phyloP scores from a whole-genome alignment of 1,140 invertebrate genomes.

The Drosophila yakuba region DNA sequence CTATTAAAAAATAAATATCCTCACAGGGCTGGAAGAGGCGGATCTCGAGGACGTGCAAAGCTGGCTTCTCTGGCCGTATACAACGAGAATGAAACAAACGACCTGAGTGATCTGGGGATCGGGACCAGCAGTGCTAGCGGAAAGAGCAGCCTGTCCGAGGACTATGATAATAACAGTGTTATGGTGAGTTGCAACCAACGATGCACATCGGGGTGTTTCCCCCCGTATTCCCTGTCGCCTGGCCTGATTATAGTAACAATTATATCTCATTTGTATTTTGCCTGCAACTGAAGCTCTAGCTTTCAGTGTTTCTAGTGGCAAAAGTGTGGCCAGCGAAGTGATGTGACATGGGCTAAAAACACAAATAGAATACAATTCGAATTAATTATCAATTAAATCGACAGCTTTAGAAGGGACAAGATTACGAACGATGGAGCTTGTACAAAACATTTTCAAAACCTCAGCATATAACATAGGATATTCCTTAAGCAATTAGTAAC shows the following conservation, averaged over 20 bases:
- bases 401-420: too few relatives aligned
- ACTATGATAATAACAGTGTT: constrained; percentile 89
- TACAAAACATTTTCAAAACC: too few relatives aligned
- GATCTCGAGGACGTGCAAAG: constrained; percentile 81
- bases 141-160: constrained; percentile 90
- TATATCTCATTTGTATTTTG: constrained; percentile 59
- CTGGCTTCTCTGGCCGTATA: constrained; percentile 88
- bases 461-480: too few relatives aligned
- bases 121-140: constrained; percentile 91
- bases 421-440: too few relatives aligned
- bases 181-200: constrained; percentile 86
- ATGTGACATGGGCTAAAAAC: constrained; percentile 68
- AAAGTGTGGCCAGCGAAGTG: constrained; percentile 61
- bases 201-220: too few relatives aligned
- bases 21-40: constrained; percentile 86
- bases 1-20: background rate
- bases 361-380: constrained; percentile 55
- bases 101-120: constrained; percentile 92
- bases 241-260: constrained; percentile 64
- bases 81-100: constrained; percentile 91
- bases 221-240: too few relatives aligned
- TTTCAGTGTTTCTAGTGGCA: constrained; percentile 35
- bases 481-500: too few relatives aligned
- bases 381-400: too few relatives aligned
- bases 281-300: constrained; percentile 3